Base-by-base conservation (phyloP, 2,797 vertebrate genomes). In the Gymnocypris eckloni region DNA sequence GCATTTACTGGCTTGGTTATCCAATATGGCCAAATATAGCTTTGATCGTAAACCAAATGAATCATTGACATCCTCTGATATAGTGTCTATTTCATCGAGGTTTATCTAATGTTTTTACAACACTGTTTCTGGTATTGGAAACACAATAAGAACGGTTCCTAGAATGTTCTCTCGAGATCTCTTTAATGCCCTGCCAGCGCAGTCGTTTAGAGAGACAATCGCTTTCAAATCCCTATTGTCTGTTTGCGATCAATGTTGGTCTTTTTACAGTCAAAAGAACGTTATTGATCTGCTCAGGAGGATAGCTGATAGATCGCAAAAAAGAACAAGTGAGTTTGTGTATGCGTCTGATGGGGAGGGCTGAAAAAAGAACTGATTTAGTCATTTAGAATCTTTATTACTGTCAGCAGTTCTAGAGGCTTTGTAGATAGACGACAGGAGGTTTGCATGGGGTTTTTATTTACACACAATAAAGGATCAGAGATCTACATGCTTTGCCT, bases 221-320 rank as follows among this genome's bases (percentile, higher is more conserved):
- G 73, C 80, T 43, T 75, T 56, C 20, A 66, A 85, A 87, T 88
- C 87, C 81, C 85, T 59, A 59, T 81, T 88, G 85, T 80, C 75
- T 48, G 25, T 77, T 80, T 56, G 56, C 56, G 16, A 87, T 88
- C 89, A 90, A 90, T 90, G 82, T 39, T 79, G 41, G 69, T 48
- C 59, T 75, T 88, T 89, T 87, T 81, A 76, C 83, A 89, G 87
- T 87, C 80, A 75, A 79, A 81, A 83, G 80, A 71, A 84, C 79
- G 72, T 85, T 79, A 87, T 88, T 84, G 89, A 90, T 90, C 85
- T 79, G 78, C 75, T 72, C 43, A 81, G 54, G 39, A 83, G 54
- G 83, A 37, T 85, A 67, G 75, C 61, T 37, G 50, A 88, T 85
- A 25, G 69, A 83, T 86, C 41, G 75, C 82, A 64, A 87, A 73